Base-by-base conservation (phyloP, 2,797 vertebrate genomes). In the Vespertilio murinus region DNA sequence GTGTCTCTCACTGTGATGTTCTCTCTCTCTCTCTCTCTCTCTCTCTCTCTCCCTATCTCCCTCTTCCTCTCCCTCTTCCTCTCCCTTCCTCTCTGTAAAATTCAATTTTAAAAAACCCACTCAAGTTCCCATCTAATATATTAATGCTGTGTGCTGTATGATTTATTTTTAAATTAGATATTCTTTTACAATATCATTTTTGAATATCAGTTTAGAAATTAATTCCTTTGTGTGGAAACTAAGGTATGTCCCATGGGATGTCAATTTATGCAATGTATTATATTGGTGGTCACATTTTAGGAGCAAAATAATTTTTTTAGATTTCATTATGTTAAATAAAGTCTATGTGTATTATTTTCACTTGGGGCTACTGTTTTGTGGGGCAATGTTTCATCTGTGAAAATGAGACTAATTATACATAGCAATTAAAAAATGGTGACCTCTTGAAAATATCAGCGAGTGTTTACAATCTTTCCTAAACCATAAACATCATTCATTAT, bases 401-500 rank as follows among this genome's bases (percentile, higher is more conserved):
- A 91, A 93, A 94, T 91, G 42, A 91, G 67, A 94, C 80, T 91
- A 93, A 90, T 93, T 93, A 88, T 10, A 91, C 45, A 67, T 22
- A 85, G 73, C 73, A 95, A 90, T 94, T 94, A 93, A 97, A 94
- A 91, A 80, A 40, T 85, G 59, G 40, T 65, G 82, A 90, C 49
- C 52, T 93, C 94, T 73, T 95, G 47, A 93, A 96, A 95, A 94
- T 87, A 94, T 74, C 73, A 96, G 83, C 28, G 9, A 79, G 69
- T 94, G 88, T 84, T 96, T 93, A 90, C 80, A 78, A 59, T 95
- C 74, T 90, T 96, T 91, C 33, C 84, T 33, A 80, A 85, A 74
- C 64, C 84, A 75, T 96, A 95, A 96, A 93, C n/a, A 96, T 91
- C 71, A 95, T 92, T 95, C 70, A 61, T 95, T 95, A 92, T 95